Evolutionary conservation across 2,797 vertebrate species (phyloP).

Genomic region (Pachyuromys duprasi): DNA sequence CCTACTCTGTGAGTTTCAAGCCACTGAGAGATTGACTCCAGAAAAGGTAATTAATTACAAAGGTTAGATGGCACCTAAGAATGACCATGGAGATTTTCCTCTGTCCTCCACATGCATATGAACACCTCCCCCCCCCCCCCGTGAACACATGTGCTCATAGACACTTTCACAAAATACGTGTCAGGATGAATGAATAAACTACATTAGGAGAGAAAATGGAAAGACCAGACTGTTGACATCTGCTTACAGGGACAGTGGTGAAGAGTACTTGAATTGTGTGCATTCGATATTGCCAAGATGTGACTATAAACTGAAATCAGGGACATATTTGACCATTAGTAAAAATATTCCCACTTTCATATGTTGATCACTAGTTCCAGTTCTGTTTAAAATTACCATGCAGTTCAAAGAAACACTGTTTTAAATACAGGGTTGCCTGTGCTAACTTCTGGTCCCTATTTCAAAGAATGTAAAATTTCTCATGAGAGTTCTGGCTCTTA

Average conservation of each 20-base stretch:
- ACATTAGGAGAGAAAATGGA: neutral
- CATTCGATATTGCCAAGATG: neutral
- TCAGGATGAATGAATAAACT: neutral
- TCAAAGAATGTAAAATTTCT: constrained; percentile 43
- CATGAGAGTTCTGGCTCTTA: neutral
- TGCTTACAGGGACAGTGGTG: neutral
- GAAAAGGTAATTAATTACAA: neutral
- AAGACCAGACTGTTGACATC: neutral
- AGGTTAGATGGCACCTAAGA: neutral
- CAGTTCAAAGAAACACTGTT: neutral
- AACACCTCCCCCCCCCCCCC: too few relatives aligned
- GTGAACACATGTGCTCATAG: neutral
- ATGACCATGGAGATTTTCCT: neutral
- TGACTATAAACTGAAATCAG: neutral
- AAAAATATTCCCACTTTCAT: neutral
- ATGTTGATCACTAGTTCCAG: neutral
- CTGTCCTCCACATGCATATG: neutral
- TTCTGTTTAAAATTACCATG: constrained; percentile 10
- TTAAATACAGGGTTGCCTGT: neutral
- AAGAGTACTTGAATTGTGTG: neutral
- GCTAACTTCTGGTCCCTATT: neutral
- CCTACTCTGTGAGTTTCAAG: neutral
- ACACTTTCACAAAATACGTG: neutral
- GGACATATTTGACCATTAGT: neutral
- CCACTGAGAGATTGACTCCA: neutral